Conservation (phyloP, 2,113 vertebrate genomes). For the Chinchilla lanigera region DNA sequence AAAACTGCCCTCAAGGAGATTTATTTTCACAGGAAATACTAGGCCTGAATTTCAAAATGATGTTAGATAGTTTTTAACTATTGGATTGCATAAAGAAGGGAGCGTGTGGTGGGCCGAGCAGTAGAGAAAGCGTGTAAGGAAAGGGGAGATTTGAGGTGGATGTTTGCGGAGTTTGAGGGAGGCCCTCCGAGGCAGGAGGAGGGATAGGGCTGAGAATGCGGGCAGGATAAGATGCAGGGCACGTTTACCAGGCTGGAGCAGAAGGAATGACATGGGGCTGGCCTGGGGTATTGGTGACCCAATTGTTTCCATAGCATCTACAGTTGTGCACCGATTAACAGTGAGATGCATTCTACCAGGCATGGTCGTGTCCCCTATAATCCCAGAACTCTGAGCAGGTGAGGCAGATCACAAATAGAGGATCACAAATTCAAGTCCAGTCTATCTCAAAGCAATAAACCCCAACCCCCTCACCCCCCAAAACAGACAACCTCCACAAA, state of each 20-base stretch:
- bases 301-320: background rate
- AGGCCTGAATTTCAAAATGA: constrained; percentile 31
- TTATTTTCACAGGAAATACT: background rate
- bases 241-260: background rate
- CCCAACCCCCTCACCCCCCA: background rate
- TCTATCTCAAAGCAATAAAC: background rate
- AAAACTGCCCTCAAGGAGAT: background rate
- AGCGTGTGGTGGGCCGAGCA: background rate
- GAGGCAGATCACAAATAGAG: background rate
- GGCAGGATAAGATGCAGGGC: background rate
- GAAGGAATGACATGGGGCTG: background rate
- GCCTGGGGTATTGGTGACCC: background rate
- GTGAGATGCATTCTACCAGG: background rate
- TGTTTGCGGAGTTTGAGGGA: background rate
- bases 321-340: background rate
- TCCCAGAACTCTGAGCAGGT: background rate
- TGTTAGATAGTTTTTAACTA: background rate
- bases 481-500: background rate
- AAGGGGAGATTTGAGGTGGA: background rate
- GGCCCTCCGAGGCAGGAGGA: background rate
- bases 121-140: background rate
- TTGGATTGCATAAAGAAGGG: background rate
- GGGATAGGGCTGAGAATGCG: background rate
- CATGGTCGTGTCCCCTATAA: background rate
- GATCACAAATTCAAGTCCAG: background rate